Conservation (phyloP, 2,113 vertebrate genomes). For the Pelodiscus sinensis region DNA sequence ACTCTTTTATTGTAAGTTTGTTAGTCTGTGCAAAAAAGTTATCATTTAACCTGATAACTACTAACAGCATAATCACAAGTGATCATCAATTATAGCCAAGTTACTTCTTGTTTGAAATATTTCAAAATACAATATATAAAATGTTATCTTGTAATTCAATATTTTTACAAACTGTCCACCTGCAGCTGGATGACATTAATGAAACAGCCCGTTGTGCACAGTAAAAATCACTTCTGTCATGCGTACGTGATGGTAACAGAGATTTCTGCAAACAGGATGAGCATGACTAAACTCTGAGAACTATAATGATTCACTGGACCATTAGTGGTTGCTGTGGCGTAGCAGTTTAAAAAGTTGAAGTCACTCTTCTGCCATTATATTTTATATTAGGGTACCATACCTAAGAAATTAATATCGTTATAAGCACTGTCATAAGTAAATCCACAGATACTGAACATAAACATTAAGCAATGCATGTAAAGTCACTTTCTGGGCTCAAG, state of each 20-base stretch:
- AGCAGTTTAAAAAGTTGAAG: constrained; percentile 35
- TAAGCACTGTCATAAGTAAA: constrained; percentile 1
- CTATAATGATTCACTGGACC: constrained; percentile 7
- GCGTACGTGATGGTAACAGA: background rate
- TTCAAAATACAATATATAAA: background rate
- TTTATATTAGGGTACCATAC: background rate
- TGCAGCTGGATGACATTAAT: background rate
- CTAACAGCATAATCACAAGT: background rate
- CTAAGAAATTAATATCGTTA: background rate
- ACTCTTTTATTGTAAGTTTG: background rate
- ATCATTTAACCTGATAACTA: background rate
- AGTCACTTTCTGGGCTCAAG: constrained; percentile 43
- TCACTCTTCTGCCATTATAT: background rate
- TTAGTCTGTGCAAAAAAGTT: background rate
- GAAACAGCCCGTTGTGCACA: background rate
- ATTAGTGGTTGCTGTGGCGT: constrained; percentile 25
- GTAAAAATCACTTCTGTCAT: background rate
- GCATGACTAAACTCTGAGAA: constrained; percentile 54
- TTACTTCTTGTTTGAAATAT: background rate
- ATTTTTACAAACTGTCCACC: background rate
- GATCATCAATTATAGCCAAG: background rate
- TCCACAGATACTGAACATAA: background rate
- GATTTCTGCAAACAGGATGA: constrained; percentile 43
- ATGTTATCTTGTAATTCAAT: background rate
- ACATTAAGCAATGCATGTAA: background rate